Base-by-base conservation (phyloP, 2,888 invertebrate genomes). In the Morinoia aosen region DNA sequence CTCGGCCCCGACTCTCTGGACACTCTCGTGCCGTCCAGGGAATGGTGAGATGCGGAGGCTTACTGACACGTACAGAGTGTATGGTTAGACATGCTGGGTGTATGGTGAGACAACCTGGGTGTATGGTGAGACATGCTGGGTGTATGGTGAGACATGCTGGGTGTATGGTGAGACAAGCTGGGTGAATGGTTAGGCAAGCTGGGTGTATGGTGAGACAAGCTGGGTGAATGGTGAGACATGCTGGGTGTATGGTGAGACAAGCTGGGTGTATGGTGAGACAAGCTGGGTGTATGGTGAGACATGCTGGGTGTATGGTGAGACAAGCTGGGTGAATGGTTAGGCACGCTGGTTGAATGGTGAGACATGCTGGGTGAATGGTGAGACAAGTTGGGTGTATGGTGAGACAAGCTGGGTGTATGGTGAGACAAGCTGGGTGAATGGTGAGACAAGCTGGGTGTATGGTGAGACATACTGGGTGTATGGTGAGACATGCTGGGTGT, bases 1-100 rank as follows among this genome's bases (percentile, higher is more conserved):
- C 98, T 99, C 91, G 97, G 98, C 96, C 98, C 96, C 12, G 95
- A 94, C 61, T 93, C 93, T n/a, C 95, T 95, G 19, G 96, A 95
- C 16, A 95, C 90, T 19, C 96, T 98, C 33, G 98, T 98, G 12
- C 98, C 98, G 61, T 98, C 98, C 0, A 97, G 97, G 96, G 98
- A 98, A 97, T 98, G 98, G 97, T 97, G 97, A 96, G 96, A 96
- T 33, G 25, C 33, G 33, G 48, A 5, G 48, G 76, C 33, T 14
- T 76, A 40, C 19, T 58, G n/a, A 76, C 14, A 76, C 76, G 25
- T 33, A 33, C 76, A 25, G 76, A 33, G 76, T 76, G 76, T 0
- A 33, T 76, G 10, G 76, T 76, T 10, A 76, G 76, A 76, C 76
- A 76, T 33, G 76, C 33, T 12, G 76, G 25, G 76, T 76, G 76